A percentile compares a stretch with the other conserved stretches of the same genome.
phyloP scores from a whole-genome alignment of 2,797 vertebrate species.

The Florisuga fusca region DNA sequence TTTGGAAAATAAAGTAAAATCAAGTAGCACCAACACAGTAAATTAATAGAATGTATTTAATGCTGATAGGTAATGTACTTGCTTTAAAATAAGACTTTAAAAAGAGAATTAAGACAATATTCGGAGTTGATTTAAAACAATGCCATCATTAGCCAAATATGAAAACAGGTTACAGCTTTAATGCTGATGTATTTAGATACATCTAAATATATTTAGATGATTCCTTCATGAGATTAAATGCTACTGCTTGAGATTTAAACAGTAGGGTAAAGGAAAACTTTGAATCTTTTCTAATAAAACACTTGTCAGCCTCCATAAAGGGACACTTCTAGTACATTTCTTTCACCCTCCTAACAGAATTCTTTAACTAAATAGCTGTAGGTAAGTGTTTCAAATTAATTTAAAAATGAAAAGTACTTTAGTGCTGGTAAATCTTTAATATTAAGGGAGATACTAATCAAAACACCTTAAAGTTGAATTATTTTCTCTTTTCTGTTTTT shows the following conservation, averaged over 20 bases:
- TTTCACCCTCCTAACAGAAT: slow-evolving; percentile 30
- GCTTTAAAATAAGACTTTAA: not conserved
- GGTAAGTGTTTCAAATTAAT: slow-evolving; percentile 42
- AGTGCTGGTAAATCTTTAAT: not conserved
- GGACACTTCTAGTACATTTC: slow-evolving; percentile 28
- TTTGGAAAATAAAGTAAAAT: not conserved
- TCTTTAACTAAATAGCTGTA: slow-evolving; percentile 40
- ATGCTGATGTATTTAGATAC: not conserved
- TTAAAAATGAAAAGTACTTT: not conserved
- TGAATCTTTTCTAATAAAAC: not conserved
- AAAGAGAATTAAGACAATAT: not conserved
- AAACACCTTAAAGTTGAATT: not conserved
- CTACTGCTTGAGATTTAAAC: not conserved
- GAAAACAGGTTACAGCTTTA: slow-evolving; percentile 27
- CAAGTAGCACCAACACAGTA: not conserved
- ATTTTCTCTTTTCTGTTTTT: not conserved
- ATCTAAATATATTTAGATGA: not conserved
- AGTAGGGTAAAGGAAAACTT: not conserved
- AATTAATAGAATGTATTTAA: not conserved
- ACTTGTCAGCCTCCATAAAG: not conserved
- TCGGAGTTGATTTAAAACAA: slow-evolving; percentile 5
- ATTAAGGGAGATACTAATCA: not conserved
- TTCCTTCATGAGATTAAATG: not conserved
- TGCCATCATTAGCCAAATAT: not conserved
- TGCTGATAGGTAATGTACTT: not conserved